Evolutionary conservation across 2,113 vertebrate genomes (phyloP).

Genomic region (Ariopsis seemanni): DNA sequence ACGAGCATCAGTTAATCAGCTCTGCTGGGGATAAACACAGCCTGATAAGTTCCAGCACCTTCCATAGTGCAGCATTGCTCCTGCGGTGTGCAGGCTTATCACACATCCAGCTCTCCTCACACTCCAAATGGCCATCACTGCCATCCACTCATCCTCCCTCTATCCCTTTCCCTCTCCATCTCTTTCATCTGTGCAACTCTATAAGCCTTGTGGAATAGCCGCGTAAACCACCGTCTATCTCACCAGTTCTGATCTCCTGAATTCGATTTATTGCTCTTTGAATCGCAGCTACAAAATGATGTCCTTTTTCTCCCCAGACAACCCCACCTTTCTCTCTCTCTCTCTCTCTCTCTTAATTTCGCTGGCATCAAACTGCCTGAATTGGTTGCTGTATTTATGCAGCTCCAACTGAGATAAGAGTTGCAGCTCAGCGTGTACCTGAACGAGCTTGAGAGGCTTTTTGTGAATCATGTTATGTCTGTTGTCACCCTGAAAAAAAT

Average conservation of each 20-base stretch:
- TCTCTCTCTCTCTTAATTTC: constrained; percentile 70
- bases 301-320: constrained; percentile 66
- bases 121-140: constrained; percentile 1
- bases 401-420: constrained; percentile 68
- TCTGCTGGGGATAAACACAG: constrained; percentile 95
- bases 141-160: constrained; percentile 82
- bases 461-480: constrained; percentile 28
- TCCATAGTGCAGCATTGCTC: constrained; percentile 83
- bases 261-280: constrained; percentile 94
- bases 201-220: constrained; percentile 88
- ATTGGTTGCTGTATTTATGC: constrained; percentile 65
- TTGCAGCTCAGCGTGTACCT: constrained; percentile 63
- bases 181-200: constrained; percentile 97
- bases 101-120: background rate
- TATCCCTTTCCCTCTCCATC: constrained; percentile 47
- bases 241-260: constrained; percentile 88
- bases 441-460: constrained; percentile 41
- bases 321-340: constrained; percentile 42
- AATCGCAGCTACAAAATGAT: constrained; percentile 76
- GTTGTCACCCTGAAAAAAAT: constrained; percentile 54
- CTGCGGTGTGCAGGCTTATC: constrained; percentile 75
- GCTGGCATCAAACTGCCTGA: constrained; percentile 72
- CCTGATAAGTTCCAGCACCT: constrained; percentile 98
- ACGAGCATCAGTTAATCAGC: constrained; percentile 89
- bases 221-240: constrained; percentile 83